Percentiles rank a stretch among this genome's conserved stretches.
Evolutionary conservation across 2,888 invertebrate genomes (phyloP).

Genomic region (Hydraecia micacea): DNA sequence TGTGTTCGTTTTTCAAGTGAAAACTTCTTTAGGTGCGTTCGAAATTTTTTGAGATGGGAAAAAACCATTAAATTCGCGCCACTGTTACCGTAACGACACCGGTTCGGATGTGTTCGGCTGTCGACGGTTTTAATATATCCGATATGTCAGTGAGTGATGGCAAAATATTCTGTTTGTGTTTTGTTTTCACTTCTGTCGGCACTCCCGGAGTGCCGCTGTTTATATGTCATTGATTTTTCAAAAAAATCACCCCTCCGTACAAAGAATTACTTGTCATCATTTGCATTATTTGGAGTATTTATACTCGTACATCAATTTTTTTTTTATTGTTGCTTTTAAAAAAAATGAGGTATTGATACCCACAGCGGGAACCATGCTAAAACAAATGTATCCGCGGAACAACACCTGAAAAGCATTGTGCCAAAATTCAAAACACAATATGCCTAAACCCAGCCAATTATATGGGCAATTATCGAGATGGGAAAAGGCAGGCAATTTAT

Average conservation of each 20-base stretch:
- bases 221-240: background rate
- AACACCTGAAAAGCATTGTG: constrained; percentile 68
- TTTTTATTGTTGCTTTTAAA: constrained; percentile 9
- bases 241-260: background rate
- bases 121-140: too few species aligned
- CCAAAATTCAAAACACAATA: constrained; percentile 76
- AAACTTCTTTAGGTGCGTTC: too few species aligned
- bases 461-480: constrained; percentile 87
- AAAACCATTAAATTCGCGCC: too few species aligned
- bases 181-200: too few species aligned
- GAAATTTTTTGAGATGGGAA: too few species aligned
- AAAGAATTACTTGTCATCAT: background rate
- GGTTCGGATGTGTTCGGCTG: too few species aligned
- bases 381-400: constrained; percentile 42
- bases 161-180: too few species aligned
- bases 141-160: too few species aligned
- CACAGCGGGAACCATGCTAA: constrained; percentile 19
- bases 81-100: too few species aligned
- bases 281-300: background rate
- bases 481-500: constrained; percentile 81
- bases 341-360: constrained; percentile 30
- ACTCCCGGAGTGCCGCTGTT: too few species aligned
- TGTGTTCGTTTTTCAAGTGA: background rate
- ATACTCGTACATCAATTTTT: background rate
- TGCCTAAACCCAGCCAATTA: constrained; percentile 86